phyloP scores from a whole-genome alignment of 2,888 invertebrate species.

The Volucella zonaria region DNA sequence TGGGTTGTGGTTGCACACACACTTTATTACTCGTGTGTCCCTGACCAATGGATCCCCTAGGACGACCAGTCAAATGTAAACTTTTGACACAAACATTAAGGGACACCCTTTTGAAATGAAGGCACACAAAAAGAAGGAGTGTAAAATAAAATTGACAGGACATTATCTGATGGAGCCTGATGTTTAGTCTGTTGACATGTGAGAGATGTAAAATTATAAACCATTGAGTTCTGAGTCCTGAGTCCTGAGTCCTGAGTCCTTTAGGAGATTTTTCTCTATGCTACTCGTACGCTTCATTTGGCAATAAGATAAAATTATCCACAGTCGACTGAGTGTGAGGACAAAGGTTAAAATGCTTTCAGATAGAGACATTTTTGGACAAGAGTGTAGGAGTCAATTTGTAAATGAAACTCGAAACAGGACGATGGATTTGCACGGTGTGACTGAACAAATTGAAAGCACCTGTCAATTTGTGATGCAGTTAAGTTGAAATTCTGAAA shows the following conservation, averaged over 20 bases:
- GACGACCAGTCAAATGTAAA: constrained; percentile 38
- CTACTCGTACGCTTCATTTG: constrained; percentile 54
- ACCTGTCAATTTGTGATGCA: too few relatives aligned
- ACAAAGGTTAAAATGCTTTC: not conserved
- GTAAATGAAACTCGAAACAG: too few relatives aligned
- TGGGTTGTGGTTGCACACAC: too few relatives aligned
- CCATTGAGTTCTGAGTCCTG: constrained; percentile 25
- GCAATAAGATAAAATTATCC: constrained; percentile 35
- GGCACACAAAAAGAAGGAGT: not conserved
- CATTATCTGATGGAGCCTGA: constrained; percentile 48
- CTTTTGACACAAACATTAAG: constrained; percentile 14
- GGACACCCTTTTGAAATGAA: constrained; percentile 22
- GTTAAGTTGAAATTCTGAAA: too few relatives aligned
- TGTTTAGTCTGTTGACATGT: constrained; percentile 51
- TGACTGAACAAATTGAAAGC: too few relatives aligned
- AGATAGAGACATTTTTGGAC: too few relatives aligned
- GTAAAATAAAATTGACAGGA: constrained; percentile 49
- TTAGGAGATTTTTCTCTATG: constrained; percentile 1
- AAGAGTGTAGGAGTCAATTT: too few relatives aligned
- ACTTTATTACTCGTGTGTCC: too few relatives aligned
- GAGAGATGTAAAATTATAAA: constrained; percentile 58
- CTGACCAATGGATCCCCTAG: not conserved
- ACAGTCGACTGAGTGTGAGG: not conserved
- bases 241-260: constrained; percentile 33
- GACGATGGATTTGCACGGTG: too few relatives aligned